Conservation (phyloP, 2,113 vertebrate genomes). For the Chauna torquata region DNA sequence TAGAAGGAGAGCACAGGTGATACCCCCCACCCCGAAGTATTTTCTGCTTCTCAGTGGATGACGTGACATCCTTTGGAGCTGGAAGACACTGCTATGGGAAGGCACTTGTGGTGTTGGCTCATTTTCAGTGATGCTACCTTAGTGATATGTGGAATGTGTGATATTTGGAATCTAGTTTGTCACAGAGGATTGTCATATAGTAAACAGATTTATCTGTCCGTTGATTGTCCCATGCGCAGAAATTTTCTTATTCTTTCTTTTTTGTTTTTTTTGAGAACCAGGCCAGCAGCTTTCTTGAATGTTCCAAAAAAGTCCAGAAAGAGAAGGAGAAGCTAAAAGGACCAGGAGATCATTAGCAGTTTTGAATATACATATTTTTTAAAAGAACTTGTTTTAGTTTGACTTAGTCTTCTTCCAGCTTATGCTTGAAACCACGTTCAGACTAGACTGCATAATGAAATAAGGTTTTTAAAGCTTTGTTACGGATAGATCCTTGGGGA, state of each 20-base stretch:
- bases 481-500: not conserved
- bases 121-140: not conserved
- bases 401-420: not conserved
- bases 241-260: too few relatives aligned
- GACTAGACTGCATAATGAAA: not conserved
- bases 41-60: not conserved
- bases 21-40: not conserved
- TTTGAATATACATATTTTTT: not conserved
- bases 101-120: not conserved
- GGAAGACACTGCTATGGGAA: not conserved
- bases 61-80: not conserved
- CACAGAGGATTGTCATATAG: not conserved
- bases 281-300: not conserved
- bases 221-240: not conserved
- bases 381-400: not conserved
- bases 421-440: not conserved
- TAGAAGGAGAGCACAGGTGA: not conserved
- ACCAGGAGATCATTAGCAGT: not conserved
- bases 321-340: not conserved
- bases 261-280: not conserved
- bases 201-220: not conserved
- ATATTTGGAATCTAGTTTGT: not conserved
- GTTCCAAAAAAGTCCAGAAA: not conserved
- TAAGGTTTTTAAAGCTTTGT: not conserved
- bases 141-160: not conserved